These are phyloP conservation scores for Icerya purchasi DNA, from an alignment of 2,888 invertebrate genomes.

Conservation along the genomic window DNA sequence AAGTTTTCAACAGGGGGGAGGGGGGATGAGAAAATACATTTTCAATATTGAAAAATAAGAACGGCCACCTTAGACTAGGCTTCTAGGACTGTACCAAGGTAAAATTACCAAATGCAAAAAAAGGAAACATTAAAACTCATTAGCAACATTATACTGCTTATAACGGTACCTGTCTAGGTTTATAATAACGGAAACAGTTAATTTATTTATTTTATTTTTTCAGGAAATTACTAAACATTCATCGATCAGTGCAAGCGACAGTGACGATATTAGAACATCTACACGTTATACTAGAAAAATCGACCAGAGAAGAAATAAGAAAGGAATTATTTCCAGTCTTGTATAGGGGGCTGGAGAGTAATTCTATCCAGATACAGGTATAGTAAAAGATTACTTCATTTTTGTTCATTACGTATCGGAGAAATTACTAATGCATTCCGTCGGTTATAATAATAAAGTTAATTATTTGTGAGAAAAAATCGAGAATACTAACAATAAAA, in stretches of 20 bases:
- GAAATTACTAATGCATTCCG: too few relatives aligned
- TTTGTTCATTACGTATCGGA: too few relatives aligned
- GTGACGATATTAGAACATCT: slow-evolving; percentile 75
- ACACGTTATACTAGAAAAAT: slow-evolving; percentile 70
- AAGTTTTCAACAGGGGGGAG: too few relatives aligned
- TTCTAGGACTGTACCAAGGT: too few relatives aligned
- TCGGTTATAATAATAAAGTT: too few relatives aligned
- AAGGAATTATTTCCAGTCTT: slow-evolving; percentile 68
- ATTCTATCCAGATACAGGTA: slow-evolving; percentile 77
- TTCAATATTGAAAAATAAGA: too few relatives aligned
- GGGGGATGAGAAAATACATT: too few relatives aligned
- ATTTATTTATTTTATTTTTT: slow-evolving; percentile 22
- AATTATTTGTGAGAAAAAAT: too few relatives aligned
- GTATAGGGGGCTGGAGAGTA: slow-evolving; percentile 67
- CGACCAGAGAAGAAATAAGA: slow-evolving; percentile 53
- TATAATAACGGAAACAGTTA: background rate
- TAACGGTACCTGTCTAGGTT: background rate
- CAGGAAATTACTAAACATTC: slow-evolving; percentile 50
- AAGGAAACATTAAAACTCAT: background rate
- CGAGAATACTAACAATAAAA: too few relatives aligned
- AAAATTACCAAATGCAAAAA: too few relatives aligned
- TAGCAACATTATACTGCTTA: background rate
- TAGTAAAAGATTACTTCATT: too few relatives aligned
- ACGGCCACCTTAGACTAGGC: too few relatives aligned
- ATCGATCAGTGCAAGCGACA: slow-evolving; percentile 63